Evolutionary conservation across 1,140 invertebrate species (phyloP), one percentile per base, ranked within the genome.

Genomic region (Pentalonia nigronervosa): DNA sequence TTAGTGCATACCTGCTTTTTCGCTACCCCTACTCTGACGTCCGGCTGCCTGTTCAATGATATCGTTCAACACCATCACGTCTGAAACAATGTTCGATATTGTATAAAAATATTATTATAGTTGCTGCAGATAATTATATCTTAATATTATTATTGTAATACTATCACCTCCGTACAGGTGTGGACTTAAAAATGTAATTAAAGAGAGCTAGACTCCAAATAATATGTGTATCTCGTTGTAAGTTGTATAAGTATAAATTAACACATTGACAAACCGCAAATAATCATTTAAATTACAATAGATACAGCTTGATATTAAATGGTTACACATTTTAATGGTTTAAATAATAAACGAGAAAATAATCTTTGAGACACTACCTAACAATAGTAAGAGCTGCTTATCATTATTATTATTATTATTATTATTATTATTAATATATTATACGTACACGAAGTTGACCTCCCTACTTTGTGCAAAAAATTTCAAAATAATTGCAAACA

Each of bases 21-120:
- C 98, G 95, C 97, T 98, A 83, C 97, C 96, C 95, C 97, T 96
- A 95, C 98, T 98, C 94, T 97, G 97, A 94, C 97, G 96, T 94
- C 97, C 98, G 94, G 97, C 98, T 53, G 98, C 98, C 96, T 99
- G 98, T 95, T 99, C 98, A 94, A 99, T 98, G 94, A 99, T 99
- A 95, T 99, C 98, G 95, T 99, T 99, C 94, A 99, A 96, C 94
- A 99, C 98, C 98, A 99, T 98, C 90, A 99, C 98, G 96, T 99
- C 99, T 99, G 95, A 36, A 96, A 96, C 81, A 36, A 87, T 21
- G 6, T 25, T 25, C 3, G 8, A 14, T 84, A 86, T 30, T 30
- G 17, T 86, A 47, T 30, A 25, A 84, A 45, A 20, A 45, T 34
- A 84, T 41, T 67, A 67, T 67, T 67, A 17, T 9, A 60, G 3